phyloP scores from a whole-genome alignment of 2,888 invertebrate species.

The Branchellion lobata region DNA sequence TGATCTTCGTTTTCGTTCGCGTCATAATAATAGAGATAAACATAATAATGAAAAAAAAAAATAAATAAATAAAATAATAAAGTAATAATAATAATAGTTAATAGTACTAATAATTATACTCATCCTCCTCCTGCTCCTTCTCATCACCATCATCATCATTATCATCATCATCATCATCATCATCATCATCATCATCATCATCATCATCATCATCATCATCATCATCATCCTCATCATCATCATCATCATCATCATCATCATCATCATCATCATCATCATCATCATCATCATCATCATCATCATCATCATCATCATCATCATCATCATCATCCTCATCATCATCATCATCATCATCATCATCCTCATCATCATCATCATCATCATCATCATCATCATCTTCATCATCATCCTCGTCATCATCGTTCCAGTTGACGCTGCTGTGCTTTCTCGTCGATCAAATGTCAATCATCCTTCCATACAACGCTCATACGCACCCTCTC shows the following conservation, averaged over 20 bases:
- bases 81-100: too few species aligned
- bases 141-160: too few species aligned
- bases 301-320: neutral
- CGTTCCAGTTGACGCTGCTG: conserved; percentile 16
- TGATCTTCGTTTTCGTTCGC: neutral
- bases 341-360: conserved; percentile 15
- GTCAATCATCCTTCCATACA: conserved; percentile 8
- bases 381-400: conserved; percentile 20
- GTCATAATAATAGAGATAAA: neutral
- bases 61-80: neutral
- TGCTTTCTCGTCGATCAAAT: neutral
- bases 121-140: too few species aligned
- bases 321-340: neutral
- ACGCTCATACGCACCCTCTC: conserved; percentile 8
- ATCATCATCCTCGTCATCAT: conserved; percentile 23
- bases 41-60: neutral
- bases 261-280: neutral
- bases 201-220: neutral
- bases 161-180: too few species aligned
- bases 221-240: neutral
- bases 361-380: conserved; percentile 8
- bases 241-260: conserved; percentile 22
- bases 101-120: too few species aligned
- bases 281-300: neutral
- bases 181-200: too few species aligned